A percentile compares a stretch with the other conserved stretches of the same genome.
Conservation (phyloP, 2,888 invertebrate genomes). For the Dynastes tityus region DNA sequence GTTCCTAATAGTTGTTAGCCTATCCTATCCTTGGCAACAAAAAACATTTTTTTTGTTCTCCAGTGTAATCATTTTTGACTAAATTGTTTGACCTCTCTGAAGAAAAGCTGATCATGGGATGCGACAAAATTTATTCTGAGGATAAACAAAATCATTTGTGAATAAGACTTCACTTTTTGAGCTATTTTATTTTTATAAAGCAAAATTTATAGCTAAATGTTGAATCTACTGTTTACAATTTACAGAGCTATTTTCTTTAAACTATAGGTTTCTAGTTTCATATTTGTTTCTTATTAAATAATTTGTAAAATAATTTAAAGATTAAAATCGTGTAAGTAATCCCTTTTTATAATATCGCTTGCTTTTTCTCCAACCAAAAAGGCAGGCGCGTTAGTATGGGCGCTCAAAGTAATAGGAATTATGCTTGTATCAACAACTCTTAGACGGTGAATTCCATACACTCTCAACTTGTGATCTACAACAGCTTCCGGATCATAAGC, state of each 20-base stretch:
- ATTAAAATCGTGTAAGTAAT: slow-evolving; percentile 58
- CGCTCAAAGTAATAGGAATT: slow-evolving; percentile 73
- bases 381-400: slow-evolving; percentile 73
- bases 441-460: slow-evolving; percentile 72
- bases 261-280: neutral
- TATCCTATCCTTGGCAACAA: too few relatives aligned
- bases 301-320: neutral
- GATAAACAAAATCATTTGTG: neutral
- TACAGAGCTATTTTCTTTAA: neutral
- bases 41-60: too few relatives aligned
- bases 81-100: too few relatives aligned
- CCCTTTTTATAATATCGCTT: slow-evolving; percentile 71
- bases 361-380: slow-evolving; percentile 75
- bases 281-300: neutral
- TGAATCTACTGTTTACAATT: neutral
- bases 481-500: slow-evolving; percentile 72
- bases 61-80: too few relatives aligned
- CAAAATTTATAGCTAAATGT: neutral
- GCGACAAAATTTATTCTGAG: neutral
- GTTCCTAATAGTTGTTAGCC: too few relatives aligned
- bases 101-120: too few relatives aligned
- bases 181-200: too few relatives aligned
- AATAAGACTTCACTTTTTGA: neutral
- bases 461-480: slow-evolving; percentile 73
- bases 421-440: slow-evolving; percentile 75